phyloP scores from a whole-genome alignment of 2,113 vertebrate genomes.

The Oenanthe melanoleuca region DNA sequence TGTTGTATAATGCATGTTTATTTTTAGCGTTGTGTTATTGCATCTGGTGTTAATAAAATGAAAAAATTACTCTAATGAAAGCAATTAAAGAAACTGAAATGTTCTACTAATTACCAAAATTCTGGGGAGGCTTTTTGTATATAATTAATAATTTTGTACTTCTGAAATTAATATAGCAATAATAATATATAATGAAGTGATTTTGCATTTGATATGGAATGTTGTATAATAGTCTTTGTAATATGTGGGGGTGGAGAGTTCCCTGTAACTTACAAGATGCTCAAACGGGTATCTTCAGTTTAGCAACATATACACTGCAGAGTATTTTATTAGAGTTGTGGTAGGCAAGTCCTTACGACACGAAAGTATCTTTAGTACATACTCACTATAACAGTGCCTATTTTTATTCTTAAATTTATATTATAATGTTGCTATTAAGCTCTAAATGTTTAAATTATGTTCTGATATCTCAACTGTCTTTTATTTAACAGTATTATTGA shows the following conservation, averaged over 20 bases:
- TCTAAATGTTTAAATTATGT: background rate
- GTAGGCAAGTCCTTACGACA: background rate
- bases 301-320: background rate
- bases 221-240: constrained; percentile 16
- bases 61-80: constrained; percentile 64
- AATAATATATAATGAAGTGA: constrained; percentile 20
- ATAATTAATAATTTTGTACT: constrained; percentile 33
- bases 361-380: background rate
- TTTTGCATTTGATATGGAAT: constrained; percentile 19
- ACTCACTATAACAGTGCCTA: background rate
- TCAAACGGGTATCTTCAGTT: background rate
- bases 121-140: constrained; percentile 22
- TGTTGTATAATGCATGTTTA: constrained; percentile 80
- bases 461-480: background rate
- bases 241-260: background rate
- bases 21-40: constrained; percentile 76
- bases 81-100: constrained; percentile 59
- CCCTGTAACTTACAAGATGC: background rate
- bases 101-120: constrained; percentile 60
- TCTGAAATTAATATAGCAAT: constrained; percentile 37
- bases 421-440: background rate
- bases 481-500: background rate
- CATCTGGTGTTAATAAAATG: constrained; percentile 79
- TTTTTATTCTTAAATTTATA: background rate
- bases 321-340: background rate